Evolutionary conservation across 1,140 invertebrate genomes (phyloP), one percentile per base, ranked within the genome.

Genomic region (Calliphora vicina): DNA sequence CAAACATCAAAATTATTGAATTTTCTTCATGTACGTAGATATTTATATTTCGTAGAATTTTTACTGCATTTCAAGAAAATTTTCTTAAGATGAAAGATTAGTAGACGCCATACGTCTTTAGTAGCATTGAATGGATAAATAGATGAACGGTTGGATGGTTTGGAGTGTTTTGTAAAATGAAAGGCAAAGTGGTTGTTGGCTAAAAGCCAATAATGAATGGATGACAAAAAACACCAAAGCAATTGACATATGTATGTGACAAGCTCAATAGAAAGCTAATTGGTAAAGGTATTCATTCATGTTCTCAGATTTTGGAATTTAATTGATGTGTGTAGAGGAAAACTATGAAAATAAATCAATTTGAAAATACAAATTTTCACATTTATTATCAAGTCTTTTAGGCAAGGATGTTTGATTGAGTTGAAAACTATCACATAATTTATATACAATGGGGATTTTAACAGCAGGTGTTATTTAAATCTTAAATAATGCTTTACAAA

Each of bases 251-350:
- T 73, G 13, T 26, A 73, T 76, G 15, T 76, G 26, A 76, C 73
- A 76, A 20, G 27, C 73, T 76, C 73, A 76, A 76, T 76, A 76
- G 15, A 76, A 76, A 35, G 27, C 73, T 76, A 76, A 76, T 76
- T 76, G 27, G 27, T 76, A 42, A 15, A 76, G 73, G 73, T 76
- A 76, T 76, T 73, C 27, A 1, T 35, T 26, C 71, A 27, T 15
- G 23, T n/a, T n/a, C n/a, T n/a, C n/a, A 1, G 13, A 27, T 73
- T 20, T 35, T 17, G 29, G 17, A 9, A n/a, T 76, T 76, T n/a
- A 76, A 20, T 17, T 20, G 29, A 27, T 26, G 73, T 73, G 73
- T 20, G 73, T 42, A 42, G 17, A 42, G 35, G 20, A 76, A 20
- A 42, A 42, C 17, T 20, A 74, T 29, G 72, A 1, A n/a, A 35